Evolutionary conservation across 1,140 invertebrate genomes (phyloP).

Genomic region (Periplaneta americana): DNA sequence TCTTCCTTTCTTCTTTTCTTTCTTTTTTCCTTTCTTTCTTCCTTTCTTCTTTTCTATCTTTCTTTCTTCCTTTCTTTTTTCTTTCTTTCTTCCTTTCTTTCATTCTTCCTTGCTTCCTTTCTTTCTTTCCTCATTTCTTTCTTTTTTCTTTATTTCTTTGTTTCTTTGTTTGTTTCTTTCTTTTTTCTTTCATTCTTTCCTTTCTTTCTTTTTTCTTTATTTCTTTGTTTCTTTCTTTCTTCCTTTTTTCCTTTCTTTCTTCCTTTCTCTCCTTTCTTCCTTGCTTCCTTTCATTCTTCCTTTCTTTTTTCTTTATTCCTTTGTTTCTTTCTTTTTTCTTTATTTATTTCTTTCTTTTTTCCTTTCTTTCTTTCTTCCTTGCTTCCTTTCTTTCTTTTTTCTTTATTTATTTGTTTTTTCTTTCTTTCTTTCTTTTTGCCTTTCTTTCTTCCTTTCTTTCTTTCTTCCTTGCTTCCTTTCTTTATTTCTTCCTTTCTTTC

Average conservation of each 20-base stretch:
- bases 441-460: not conserved
- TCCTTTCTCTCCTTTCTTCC: not conserved
- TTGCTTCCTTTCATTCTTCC: not conserved
- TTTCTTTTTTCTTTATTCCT: not conserved
- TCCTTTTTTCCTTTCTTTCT: not conserved
- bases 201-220: not conserved
- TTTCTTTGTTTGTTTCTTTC: not conserved
- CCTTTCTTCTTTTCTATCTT: not conserved
- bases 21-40: not conserved
- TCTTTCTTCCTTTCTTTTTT: not conserved
- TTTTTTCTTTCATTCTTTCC: not conserved
- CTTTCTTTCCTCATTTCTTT: not conserved
- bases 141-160: not conserved
- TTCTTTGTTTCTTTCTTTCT: not conserved
- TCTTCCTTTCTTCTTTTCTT: not conserved
- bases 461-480: not conserved
- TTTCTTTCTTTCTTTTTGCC: not conserved
- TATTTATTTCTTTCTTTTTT: not conserved
- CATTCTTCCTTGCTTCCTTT: not conserved
- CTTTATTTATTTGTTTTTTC: not conserved
- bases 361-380: not conserved
- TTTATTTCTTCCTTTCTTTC: not conserved
- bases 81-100: not conserved
- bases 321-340: not conserved
- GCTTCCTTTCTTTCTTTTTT: not conserved